Base-by-base conservation (phyloP, 2,797 vertebrate species). In the Megalops cyprinoides region DNA sequence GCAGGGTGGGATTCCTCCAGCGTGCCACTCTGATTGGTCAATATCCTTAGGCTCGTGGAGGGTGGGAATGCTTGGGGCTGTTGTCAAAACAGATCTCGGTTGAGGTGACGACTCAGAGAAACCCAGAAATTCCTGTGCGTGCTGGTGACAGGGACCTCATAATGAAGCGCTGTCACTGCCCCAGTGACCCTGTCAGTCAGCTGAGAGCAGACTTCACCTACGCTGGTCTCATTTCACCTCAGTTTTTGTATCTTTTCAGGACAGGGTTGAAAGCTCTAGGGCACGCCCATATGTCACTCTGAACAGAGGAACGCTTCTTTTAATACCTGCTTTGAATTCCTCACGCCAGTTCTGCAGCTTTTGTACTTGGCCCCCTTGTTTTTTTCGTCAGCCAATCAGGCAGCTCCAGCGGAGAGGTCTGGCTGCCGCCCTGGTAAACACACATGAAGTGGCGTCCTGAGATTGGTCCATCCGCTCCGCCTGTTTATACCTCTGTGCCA, bases 391-490 rank as follows among this genome's bases (percentile, higher is more conserved):
- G 25, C 53, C 69, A 75, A 60, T 80, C 37, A 74, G 74, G 42
- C 60, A 46, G n/a, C 55, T 69, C 53, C 71, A 74, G 53, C 28
- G 74, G 18, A 55, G 79, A 75, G 39, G 39, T 25, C 79, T 60
- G 42, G n/a, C 79, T 75, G 53, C 44, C 5, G 4, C 58, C 74
- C 80, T 37, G 74, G 4, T 46, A 34, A 34, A 71, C 49, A 46
- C 55, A 60, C 31, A 31, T 80, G 79, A 80, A 80, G 79, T 80
- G 79, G 79, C 79, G 25, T 75, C 55, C 71, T 60, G 53, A 46
- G 79, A 80, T 80, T 80, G 69, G 79, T 60, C 79, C 46, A 20
- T 48, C 7, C 20, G 71, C 10, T 15, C 62, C 75, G 79, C 79
- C n/a, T 80, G 71, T 80, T 80, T 60, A 28, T 3, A 31, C 20